phyloP scores from a whole-genome alignment of 2,797 vertebrate species.

The Danionella dracula region DNA sequence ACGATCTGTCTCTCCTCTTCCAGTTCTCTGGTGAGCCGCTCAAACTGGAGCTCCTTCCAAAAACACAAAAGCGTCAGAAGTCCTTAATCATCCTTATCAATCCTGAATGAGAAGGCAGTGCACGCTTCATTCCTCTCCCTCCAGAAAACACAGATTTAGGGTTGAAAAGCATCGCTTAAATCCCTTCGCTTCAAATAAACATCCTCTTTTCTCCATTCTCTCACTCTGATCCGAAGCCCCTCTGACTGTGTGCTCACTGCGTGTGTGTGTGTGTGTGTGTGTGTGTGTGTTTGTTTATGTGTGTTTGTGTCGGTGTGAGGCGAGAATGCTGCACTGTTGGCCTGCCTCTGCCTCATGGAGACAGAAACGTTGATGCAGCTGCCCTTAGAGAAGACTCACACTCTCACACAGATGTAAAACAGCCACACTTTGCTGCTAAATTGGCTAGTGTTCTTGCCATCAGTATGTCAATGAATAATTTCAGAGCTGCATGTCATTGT shows the following conservation, averaged over 20 bases:
- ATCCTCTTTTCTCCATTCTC: not conserved
- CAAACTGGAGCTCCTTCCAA: slow-evolving; percentile 96
- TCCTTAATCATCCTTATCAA: not conserved
- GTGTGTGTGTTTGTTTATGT: no score
- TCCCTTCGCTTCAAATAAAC: slow-evolving; percentile 13
- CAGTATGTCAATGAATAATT: not conserved
- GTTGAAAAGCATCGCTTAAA: not conserved
- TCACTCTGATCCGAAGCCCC: slow-evolving; percentile 15
- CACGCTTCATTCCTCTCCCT: slow-evolving; percentile 4
- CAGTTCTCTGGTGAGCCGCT: slow-evolving; percentile 94
- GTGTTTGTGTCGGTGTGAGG: slow-evolving; percentile 8
- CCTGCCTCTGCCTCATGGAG: slow-evolving; percentile 24
- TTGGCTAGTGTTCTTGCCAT: not conserved
- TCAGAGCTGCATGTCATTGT: slow-evolving; percentile 5
- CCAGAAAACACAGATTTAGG: not conserved
- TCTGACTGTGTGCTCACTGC: slow-evolving; percentile 1
- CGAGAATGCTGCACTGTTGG: slow-evolving; percentile 29
- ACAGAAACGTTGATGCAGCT: slow-evolving; percentile 39
- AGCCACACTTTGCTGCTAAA: not conserved
- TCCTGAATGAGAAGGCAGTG: not conserved
- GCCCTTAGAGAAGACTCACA: slow-evolving; percentile 29
- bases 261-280: slow-evolving; percentile 14
- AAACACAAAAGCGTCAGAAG: not conserved
- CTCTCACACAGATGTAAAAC: slow-evolving; percentile 14
- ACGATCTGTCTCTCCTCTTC: slow-evolving; percentile 98